Evolutionary conservation across 2,888 invertebrate genomes (phyloP).

Genomic region (Prosapia bicincta): DNA sequence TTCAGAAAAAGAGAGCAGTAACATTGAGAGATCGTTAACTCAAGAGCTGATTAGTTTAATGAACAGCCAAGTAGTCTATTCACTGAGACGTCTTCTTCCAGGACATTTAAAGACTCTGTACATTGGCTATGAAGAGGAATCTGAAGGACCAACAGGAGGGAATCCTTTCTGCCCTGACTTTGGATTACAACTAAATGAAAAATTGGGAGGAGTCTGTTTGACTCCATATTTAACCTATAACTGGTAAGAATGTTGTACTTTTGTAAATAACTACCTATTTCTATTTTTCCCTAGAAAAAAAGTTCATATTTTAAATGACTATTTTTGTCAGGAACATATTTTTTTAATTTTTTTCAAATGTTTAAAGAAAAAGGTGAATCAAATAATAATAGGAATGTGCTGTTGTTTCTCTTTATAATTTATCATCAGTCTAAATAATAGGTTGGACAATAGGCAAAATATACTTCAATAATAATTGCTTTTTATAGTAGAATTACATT

Average conservation of each 20-base stretch:
- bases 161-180: conserved; percentile 73
- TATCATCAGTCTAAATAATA: too few species aligned
- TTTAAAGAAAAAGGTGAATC: too few species aligned
- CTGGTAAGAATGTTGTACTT: conserved; percentile 56
- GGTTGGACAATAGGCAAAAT: too few species aligned
- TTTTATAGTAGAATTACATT: too few species aligned
- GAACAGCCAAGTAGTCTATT: conserved; percentile 70
- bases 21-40: conserved; percentile 55
- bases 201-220: conserved; percentile 79
- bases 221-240: conserved; percentile 80
- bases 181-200: conserved; percentile 56
- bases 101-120: conserved; percentile 80
- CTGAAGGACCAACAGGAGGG: conserved; percentile 44
- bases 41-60: conserved; percentile 71
- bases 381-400: too few species aligned
- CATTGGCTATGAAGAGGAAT: conserved; percentile 46
- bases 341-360: too few species aligned
- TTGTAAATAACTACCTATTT: too few species aligned
- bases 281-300: too few species aligned
- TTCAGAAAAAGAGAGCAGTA: conserved; percentile 20
- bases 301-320: too few species aligned
- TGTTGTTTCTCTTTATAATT: too few species aligned
- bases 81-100: conserved; percentile 74
- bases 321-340: too few species aligned
- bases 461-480: too few species aligned